phyloP scores from a whole-genome alignment of 1,140 invertebrate species.

The Calycopis cecrops region DNA sequence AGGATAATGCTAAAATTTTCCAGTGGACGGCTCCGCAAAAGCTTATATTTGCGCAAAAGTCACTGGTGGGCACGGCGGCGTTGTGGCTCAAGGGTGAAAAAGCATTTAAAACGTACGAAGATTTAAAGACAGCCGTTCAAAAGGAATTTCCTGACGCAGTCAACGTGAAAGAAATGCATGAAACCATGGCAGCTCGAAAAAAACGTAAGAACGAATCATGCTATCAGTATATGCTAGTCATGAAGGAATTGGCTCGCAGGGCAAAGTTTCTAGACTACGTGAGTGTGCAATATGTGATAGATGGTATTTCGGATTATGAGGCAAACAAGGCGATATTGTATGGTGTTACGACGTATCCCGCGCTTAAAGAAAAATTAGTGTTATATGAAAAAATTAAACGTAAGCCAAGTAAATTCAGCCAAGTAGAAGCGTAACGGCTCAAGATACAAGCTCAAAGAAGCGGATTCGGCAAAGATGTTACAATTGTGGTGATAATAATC shows the following conservation, averaged over 20 bases:
- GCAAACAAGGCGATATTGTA: not conserved
- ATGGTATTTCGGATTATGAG: slow-evolving; percentile 24
- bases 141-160: slow-evolving; percentile 28
- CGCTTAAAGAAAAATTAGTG: too few species aligned
- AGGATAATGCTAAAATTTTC: too few species aligned
- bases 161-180: slow-evolving; percentile 27
- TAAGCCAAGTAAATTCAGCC: too few species aligned
- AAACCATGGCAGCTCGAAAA: slow-evolving; percentile 23
- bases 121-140: too few species aligned
- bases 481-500: too few species aligned
- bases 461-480: too few species aligned
- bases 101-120: too few species aligned
- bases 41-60: slow-evolving; percentile 21
- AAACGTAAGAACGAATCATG: slow-evolving; percentile 22
- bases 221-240: slow-evolving; percentile 26
- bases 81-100: slow-evolving; percentile 26
- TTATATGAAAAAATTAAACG: too few species aligned
- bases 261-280: slow-evolving; percentile 28
- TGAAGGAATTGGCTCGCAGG: slow-evolving; percentile 30
- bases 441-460: too few species aligned
- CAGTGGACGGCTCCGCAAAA: too few species aligned
- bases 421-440: too few species aligned
- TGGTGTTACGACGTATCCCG: too few species aligned
- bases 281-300: slow-evolving; percentile 29
- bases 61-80: slow-evolving; percentile 19